These are phyloP conservation scores for Mormoops blainvillei DNA, from an alignment of 2,113 vertebrate genomes.

Conservation along the genomic window DNA sequence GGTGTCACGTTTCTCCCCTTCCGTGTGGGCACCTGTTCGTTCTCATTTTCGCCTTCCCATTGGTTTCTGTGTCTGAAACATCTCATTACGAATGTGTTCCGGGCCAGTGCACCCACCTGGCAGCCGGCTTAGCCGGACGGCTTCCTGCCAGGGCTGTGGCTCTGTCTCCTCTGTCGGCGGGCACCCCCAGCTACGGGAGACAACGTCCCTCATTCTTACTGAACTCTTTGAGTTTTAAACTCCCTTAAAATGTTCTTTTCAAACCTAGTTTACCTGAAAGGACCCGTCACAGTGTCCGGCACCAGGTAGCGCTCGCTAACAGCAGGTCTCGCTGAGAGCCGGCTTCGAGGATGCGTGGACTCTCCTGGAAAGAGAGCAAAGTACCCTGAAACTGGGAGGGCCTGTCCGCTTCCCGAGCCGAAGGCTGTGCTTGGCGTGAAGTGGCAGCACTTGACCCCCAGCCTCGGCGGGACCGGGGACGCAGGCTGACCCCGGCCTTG, in stretches of 20 bases:
- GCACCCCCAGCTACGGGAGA: background rate
- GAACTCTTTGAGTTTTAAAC: background rate
- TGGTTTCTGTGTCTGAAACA: no score
- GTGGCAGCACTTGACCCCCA: background rate
- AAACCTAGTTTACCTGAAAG: background rate
- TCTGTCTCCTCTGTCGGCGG: background rate
- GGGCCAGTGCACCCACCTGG: no score
- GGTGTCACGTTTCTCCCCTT: no score
- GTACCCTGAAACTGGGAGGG: background rate
- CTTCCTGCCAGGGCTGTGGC: rapidly evolving
- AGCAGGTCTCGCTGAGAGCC: background rate
- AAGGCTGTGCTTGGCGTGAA: background rate
- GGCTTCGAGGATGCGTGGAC: no score
- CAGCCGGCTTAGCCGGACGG: no score
- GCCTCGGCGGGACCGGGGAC: background rate
- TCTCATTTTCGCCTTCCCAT: no score
- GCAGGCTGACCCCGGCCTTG: background rate
- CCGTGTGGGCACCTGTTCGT: no score
- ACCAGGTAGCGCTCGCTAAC: no score
- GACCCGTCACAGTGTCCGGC: background rate
- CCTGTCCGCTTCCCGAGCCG: background rate
- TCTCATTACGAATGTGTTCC: no score
- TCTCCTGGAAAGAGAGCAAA: background rate
- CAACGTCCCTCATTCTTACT: background rate
- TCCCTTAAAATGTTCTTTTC: background rate